Evolutionary conservation across 2,888 invertebrate genomes (phyloP).

Genomic region (Dynastes grantii): DNA sequence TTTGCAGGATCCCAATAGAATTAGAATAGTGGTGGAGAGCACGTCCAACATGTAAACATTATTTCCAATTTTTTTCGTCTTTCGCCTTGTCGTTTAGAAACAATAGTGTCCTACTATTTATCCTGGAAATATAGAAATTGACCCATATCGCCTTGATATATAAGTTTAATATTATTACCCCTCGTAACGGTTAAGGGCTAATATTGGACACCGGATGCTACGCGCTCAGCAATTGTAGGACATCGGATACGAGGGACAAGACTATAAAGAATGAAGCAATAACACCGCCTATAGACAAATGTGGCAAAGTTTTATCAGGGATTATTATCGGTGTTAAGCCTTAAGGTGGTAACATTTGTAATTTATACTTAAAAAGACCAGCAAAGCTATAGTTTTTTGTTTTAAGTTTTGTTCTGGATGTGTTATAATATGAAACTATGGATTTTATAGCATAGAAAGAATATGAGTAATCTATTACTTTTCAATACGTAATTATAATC

Average conservation of each 20-base stretch:
- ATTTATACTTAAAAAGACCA: too few species aligned
- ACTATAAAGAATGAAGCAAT: background rate
- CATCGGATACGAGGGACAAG: background rate
- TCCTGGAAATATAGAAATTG: slow-evolving; percentile 26
- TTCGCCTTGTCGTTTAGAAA: slow-evolving; percentile 2
- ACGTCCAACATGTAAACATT: slow-evolving; percentile 49
- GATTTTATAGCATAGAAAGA: too few species aligned
- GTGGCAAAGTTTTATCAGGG: background rate
- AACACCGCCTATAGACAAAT: background rate
- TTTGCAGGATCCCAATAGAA: slow-evolving; percentile 52
- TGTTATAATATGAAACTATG: too few species aligned
- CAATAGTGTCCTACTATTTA: slow-evolving; percentile 8
- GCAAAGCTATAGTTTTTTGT: too few species aligned
- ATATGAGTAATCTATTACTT: too few species aligned
- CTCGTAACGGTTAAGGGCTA: background rate
- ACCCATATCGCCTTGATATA: slow-evolving; percentile 32
- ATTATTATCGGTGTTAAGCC: background rate
- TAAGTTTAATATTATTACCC: slow-evolving; percentile 25
- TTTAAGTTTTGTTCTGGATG: too few species aligned
- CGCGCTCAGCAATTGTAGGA: background rate
- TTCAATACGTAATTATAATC: too few species aligned
- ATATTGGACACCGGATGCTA: slow-evolving; percentile 18
- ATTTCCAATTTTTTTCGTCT: slow-evolving; percentile 30
- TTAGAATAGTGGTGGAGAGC: slow-evolving; percentile 46
- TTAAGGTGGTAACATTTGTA: too few species aligned